These are phyloP conservation scores for Tenodera sinensis DNA, from an alignment of 2,888 invertebrate species.

Conservation along the genomic window DNA sequence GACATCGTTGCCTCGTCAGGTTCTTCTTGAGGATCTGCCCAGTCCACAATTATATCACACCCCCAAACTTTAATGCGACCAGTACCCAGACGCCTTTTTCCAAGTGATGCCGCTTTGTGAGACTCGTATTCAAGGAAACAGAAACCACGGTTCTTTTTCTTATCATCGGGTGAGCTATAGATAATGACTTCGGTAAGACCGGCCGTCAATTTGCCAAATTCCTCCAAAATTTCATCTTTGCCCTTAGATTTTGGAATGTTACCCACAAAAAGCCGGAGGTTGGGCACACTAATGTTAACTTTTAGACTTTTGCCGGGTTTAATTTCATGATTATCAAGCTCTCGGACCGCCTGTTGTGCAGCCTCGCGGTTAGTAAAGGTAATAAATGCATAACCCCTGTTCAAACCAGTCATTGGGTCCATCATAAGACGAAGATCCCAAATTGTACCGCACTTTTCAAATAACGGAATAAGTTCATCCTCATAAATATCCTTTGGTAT, in stretches of 20 bases:
- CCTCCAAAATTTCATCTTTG: conserved; percentile 99
- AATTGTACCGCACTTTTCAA: conserved; percentile 94
- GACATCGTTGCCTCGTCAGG: conserved; percentile 99
- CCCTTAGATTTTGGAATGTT: conserved; percentile 99
- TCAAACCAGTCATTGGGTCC: conserved; percentile 98
- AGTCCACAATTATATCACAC: conserved; percentile 99
- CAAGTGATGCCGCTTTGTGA: conserved; percentile 97
- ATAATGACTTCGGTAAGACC: conserved; percentile 98
- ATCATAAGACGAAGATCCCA: conserved; percentile 99
- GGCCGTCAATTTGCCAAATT: conserved; percentile 99
- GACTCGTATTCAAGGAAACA: conserved; percentile 99
- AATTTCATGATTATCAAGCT: conserved; percentile 99
- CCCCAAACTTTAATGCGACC: conserved; percentile 97
- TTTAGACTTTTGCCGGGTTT: conserved; percentile 99
- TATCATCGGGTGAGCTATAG: conserved; percentile 98
- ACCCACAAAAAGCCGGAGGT: conserved; percentile 99
- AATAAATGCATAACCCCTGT: conserved; percentile 98
- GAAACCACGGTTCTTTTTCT: conserved; percentile 99
- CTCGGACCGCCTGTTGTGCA: conserved; percentile 91
- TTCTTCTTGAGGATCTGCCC: conserved; percentile 99
- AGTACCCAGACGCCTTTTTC: conserved; percentile 91
- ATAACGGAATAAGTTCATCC: conserved; percentile 96
- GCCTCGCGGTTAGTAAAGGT: conserved; percentile 92
- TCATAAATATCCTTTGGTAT: conserved; percentile 99
- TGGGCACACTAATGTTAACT: conserved; percentile 99